Evolutionary conservation across 2,888 invertebrate species (phyloP), one percentile per base, ranked within the genome.

Genomic region (Leptinotarsa peninsularis): DNA sequence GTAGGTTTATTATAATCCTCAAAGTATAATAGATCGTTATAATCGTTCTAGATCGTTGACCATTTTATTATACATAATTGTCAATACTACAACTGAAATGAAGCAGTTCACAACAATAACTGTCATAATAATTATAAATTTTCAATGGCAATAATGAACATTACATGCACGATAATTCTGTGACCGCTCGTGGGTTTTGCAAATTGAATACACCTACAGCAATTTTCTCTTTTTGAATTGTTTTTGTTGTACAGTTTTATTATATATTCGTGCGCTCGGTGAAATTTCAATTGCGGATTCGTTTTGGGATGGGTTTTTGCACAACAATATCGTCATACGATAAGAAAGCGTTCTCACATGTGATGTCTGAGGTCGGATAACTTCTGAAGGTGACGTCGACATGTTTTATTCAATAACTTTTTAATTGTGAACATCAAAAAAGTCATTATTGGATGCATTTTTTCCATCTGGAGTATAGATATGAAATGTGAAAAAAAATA

Each of bases 161-260:
- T 58, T 15, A 58, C 58, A 63, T 63, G 63, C 27, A 63, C 63
- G 63, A 33, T 63, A 63, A 63, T 63, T 63, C 23, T 23, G 63
- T 33, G 63, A 43, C 63, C 63, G 63, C 63, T 63, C 5, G 63
- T 63, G 63, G 63, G 63, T 63, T 54, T 50, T 66, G 52, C 66
- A 72, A 72, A 66, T 72, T 56, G n/a, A 66, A 52, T 72, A 66
- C 72, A 66, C 72, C 72, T 49, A 72, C 72, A n/a, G 56, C 43
- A 5, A 72, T 66, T 72, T 72, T 72, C 72, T 72, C 72, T 72
- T 72, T 66, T 63, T n/a, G 33, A 43, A 33, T 63, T 63, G 63
- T 63, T n/a, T n/a, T 18, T 17, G 63, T 43, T 58, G 58, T 13
- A 21, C 23, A 23, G 58, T 63, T 63, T n/a, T 63, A 63, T 43